Evolutionary conservation across 2,888 invertebrate species (phyloP).

Genomic region (Pseudococcus viburni): DNA sequence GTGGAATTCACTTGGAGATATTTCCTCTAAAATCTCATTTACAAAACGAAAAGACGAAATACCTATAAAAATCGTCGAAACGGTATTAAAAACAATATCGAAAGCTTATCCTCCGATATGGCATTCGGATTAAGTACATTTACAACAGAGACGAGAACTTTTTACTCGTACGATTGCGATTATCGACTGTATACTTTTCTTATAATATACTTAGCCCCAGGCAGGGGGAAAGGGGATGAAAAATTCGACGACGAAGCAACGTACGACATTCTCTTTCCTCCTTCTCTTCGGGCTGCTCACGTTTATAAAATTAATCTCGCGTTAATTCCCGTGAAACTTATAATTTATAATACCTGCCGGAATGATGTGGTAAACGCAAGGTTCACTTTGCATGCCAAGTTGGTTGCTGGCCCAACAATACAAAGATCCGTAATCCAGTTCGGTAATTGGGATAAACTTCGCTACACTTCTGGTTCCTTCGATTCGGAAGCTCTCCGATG

Average conservation of each 20-base stretch:
- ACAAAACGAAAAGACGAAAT: conserved; percentile 5
- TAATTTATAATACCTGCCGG: conserved; percentile 76
- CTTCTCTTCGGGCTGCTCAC: not conserved
- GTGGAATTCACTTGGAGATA: not conserved
- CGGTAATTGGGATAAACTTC: conserved; percentile 89
- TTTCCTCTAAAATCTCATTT: conserved; percentile 15
- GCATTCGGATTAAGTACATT: conserved; percentile 16
- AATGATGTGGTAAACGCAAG: conserved; percentile 82
- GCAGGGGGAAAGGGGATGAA: not conserved
- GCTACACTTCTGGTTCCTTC: conserved; percentile 85
- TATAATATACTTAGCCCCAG: not conserved
- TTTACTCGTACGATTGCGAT: not conserved
- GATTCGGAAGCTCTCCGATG: conserved; percentile 81
- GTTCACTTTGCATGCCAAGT: conserved; percentile 80
- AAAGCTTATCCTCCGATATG: not conserved
- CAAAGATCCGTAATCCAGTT: conserved; percentile 85
- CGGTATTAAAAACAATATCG: conserved; percentile 9
- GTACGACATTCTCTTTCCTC: not conserved
- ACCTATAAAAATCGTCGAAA: conserved; percentile 5
- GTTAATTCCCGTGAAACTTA: conserved; percentile 39
- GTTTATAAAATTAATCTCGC: conserved; percentile 5
- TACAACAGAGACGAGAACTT: not conserved
- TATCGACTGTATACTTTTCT: not conserved
- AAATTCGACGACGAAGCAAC: not conserved
- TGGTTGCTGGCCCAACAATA: conserved; percentile 83